Evolutionary conservation across 1,140 invertebrate genomes (phyloP).

Genomic region (Bombus consobrinus): DNA sequence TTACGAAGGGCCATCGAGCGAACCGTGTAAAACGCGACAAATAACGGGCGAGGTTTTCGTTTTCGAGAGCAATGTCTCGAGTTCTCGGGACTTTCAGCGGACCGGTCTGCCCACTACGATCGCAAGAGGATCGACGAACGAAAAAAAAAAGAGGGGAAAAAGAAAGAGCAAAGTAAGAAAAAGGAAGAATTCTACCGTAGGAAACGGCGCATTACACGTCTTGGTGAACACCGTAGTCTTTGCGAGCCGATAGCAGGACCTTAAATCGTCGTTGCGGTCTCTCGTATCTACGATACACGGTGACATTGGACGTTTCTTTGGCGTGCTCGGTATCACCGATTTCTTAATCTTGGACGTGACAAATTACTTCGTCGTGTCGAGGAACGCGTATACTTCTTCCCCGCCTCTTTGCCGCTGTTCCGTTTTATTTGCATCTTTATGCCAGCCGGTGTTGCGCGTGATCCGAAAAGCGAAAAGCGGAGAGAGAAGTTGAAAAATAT

Average conservation of each 20-base stretch:
- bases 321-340: conserved; percentile 11
- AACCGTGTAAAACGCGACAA: not conserved
- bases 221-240: conserved; percentile 28
- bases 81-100: conserved; percentile 6
- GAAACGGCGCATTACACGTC: conserved; percentile 54
- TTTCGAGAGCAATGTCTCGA: conserved; percentile 8
- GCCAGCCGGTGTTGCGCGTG: not conserved
- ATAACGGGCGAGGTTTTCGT: not conserved
- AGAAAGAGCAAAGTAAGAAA: not conserved
- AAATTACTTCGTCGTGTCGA: conserved; percentile 27
- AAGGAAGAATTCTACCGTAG: conserved; percentile 43
- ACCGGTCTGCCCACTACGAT: conserved; percentile 39
- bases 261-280: conserved; percentile 56
- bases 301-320: conserved; percentile 55
- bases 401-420: too few relatives aligned
- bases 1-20: not conserved
- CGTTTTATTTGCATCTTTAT: conserved; percentile 20
- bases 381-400: conserved; percentile 35
- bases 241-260: conserved; percentile 34
- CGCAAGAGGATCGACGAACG: not conserved
- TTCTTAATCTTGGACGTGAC: conserved; percentile 45
- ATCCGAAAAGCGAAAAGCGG: not conserved
- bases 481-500: not conserved
- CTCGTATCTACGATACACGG: conserved; percentile 44
- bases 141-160: not conserved